Evolutionary conservation across 2,888 invertebrate genomes (phyloP).

Genomic region (Nomada goodeniana): DNA sequence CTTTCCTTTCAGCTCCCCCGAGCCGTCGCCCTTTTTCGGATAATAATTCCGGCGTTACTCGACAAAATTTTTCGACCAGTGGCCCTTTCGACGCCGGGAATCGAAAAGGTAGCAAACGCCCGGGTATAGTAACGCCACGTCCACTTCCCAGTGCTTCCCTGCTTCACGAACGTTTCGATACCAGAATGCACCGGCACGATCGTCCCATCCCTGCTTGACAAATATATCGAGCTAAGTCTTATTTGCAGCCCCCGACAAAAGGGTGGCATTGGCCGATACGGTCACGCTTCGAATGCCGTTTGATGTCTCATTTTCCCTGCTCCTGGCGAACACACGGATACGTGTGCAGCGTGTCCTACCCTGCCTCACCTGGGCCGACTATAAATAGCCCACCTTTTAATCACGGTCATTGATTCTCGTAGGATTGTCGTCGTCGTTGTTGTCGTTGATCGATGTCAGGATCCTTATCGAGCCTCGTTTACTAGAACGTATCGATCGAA

Average conservation of each 20-base stretch:
- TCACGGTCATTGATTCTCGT: constrained; percentile 61
- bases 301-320: constrained; percentile 71
- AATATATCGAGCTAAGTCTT: constrained; percentile 67
- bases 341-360: constrained; percentile 10
- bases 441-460: constrained; percentile 49
- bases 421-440: constrained; percentile 67
- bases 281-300: constrained; percentile 53
- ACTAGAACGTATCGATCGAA: constrained; percentile 12
- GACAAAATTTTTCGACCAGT: constrained; percentile 76
- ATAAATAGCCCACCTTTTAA: constrained; percentile 53
- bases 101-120: constrained; percentile 32
- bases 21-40: constrained; percentile 42
- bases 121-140: constrained; percentile 13
- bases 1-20: constrained; percentile 49
- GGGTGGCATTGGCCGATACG: constrained; percentile 58
- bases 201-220: constrained; percentile 66
- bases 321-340: constrained; percentile 1
- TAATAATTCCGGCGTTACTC: constrained; percentile 79
- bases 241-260: constrained; percentile 64
- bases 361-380: constrained; percentile 61
- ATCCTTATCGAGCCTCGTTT: constrained; percentile 56
- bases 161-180: constrained; percentile 20
- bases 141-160: constrained; percentile 11
- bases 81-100: constrained; percentile 30
- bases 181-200: constrained; percentile 63